These are phyloP conservation scores for Drosophila limbata DNA, from an alignment of 2,888 invertebrate species.

Conservation along the genomic window DNA sequence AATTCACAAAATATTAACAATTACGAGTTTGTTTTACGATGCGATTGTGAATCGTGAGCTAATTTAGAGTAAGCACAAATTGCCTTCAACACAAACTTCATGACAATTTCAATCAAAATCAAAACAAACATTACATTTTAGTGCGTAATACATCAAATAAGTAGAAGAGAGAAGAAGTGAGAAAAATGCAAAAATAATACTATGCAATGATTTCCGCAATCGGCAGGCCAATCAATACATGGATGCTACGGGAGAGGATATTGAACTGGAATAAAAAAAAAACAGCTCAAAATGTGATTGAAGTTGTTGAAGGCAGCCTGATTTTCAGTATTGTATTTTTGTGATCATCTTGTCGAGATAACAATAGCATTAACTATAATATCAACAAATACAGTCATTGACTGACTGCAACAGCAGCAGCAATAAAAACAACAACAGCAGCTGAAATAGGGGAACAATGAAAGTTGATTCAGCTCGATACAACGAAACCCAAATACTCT, in stretches of 20 bases:
- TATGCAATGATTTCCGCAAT: conserved; percentile 53
- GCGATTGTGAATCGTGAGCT: conserved; percentile 13
- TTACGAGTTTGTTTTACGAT: conserved; percentile 6
- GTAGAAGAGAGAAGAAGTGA: conserved; percentile 3
- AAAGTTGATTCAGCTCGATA: background rate
- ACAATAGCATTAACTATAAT: conserved; percentile 36
- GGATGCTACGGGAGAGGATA: conserved; percentile 20
- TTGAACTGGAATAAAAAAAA: conserved; percentile 16
- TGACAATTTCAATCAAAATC: conserved; percentile 49
- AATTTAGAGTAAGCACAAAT: conserved; percentile 26
- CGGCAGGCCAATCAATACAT: conserved; percentile 40
- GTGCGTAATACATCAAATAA: conserved; percentile 40
- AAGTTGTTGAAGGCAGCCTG: conserved; percentile 41
- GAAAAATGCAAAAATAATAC: conserved; percentile 3
- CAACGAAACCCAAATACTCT: conserved; percentile 21
- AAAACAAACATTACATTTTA: conserved; percentile 22
- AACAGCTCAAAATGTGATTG: conserved; percentile 35
- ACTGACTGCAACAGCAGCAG: conserved; percentile 47
- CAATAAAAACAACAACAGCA: conserved; percentile 26
- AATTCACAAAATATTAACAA: conserved; percentile 18
- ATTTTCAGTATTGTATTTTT: conserved; percentile 46
- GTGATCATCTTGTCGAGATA: conserved; percentile 65
- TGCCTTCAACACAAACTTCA: conserved; percentile 25
- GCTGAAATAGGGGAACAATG: conserved; percentile 5
- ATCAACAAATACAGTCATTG: conserved; percentile 61